Conservation (phyloP, 2,888 invertebrate species). For the Steinernema carpocapsae region DNA sequence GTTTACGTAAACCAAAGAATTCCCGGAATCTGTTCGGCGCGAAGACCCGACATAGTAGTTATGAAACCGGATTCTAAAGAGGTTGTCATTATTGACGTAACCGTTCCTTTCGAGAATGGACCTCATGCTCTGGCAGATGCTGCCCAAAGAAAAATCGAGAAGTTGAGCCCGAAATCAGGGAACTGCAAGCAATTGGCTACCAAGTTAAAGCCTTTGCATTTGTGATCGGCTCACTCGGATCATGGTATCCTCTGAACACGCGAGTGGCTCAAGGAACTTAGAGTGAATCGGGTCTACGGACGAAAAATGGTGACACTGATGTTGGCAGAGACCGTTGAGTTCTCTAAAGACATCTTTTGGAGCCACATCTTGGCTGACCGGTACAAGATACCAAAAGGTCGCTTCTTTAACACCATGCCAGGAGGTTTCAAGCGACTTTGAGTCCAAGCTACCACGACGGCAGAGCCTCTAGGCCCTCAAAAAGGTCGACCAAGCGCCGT, state of each 20-base stretch:
- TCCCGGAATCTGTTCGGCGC: not conserved
- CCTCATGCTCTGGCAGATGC: not conserved
- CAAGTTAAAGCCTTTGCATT: not conserved
- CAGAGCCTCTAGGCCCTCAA: too few relatives aligned
- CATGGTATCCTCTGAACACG: not conserved
- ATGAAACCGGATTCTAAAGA: not conserved
- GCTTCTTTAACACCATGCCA: not conserved
- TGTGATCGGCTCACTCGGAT: not conserved
- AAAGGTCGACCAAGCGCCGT: too few relatives aligned
- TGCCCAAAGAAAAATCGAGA: not conserved
- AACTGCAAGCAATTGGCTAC: not conserved
- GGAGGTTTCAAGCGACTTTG: too few relatives aligned
- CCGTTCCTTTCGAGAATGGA: conserved; percentile 9
- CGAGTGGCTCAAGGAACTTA: not conserved
- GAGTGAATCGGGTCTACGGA: not conserved
- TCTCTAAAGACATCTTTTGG: not conserved
- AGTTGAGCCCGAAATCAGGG: not conserved
- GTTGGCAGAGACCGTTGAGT: not conserved
- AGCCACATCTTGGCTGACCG: not conserved
- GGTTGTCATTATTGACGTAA: not conserved
- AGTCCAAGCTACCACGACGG: too few relatives aligned
- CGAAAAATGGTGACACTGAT: not conserved
- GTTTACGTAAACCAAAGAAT: not conserved
- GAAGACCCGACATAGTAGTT: conserved; percentile 2
- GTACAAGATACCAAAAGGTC: not conserved